phyloP scores from a whole-genome alignment of 1,140 invertebrate species.

The Hetaerina americana region DNA sequence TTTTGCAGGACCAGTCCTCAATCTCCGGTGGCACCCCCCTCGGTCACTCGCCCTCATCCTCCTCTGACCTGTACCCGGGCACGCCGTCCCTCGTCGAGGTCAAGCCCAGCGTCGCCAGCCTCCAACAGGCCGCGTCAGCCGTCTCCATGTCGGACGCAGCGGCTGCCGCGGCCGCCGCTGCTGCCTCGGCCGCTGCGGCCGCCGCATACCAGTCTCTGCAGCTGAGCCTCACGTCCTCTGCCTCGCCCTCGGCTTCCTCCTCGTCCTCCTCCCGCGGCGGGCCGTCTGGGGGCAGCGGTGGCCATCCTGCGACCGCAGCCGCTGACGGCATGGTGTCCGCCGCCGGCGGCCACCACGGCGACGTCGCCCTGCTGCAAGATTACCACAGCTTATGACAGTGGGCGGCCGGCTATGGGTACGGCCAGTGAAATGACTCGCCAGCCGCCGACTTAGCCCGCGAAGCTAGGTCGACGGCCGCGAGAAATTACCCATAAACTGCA shows the following conservation, averaged over 20 bases:
- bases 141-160: slow-evolving; percentile 19
- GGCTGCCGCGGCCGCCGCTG: slow-evolving; percentile 17
- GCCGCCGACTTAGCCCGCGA: neutral
- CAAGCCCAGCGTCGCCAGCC: slow-evolving; percentile 19
- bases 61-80: slow-evolving; percentile 4
- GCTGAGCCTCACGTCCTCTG: slow-evolving; percentile 8
- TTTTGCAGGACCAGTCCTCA: neutral
- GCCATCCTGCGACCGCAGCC: neutral
- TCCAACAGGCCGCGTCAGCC: no score
- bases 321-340: neutral
- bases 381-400: slow-evolving; percentile 26
- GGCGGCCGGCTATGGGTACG: slow-evolving; percentile 21
- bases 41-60: slow-evolving; percentile 13
- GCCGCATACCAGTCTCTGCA: slow-evolving; percentile 15
- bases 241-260: neutral
- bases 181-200: slow-evolving; percentile 6
- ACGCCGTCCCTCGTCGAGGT: slow-evolving; percentile 15
- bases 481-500: no score
- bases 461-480: neutral
- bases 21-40: slow-evolving; percentile 10
- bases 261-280: neutral
- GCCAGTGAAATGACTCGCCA: slow-evolving; percentile 4
- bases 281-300: neutral
- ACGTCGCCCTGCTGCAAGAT: slow-evolving; percentile 21
- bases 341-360: slow-evolving; percentile 11